Base-by-base conservation (phyloP, 2,113 vertebrate species). In the Drymodes brunneopygia region DNA sequence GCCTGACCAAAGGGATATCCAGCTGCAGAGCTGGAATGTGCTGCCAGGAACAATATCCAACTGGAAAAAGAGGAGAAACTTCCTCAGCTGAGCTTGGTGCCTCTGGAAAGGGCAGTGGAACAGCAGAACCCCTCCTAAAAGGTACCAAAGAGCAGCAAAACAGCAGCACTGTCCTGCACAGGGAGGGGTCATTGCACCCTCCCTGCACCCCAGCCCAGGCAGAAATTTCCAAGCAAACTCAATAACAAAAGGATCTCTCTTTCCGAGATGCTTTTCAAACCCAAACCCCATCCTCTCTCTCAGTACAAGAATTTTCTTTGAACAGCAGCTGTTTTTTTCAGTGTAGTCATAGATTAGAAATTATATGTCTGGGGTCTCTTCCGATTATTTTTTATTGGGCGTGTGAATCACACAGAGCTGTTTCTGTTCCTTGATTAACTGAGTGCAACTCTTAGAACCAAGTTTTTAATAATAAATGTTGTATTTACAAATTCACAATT, bases 401-500 rank as follows among this genome's bases (percentile, higher is more conserved):
- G 67, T 85, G 94, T 94, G 91, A 91, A 79, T 94, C 95, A 95
- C 65, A 87, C 53, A 72, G 89, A 45, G 62, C 54, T 65, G 84
- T 77, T 96, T 95, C 95, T 24, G 1, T 85, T 88, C 87, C 74
- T 61, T 87, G 91, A 97, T 95, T 95, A 92, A 91, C 85, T 92
- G 91, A 95, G 53, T 57, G 61, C 0, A 1, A 86, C 78, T 90
- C 83, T 72, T 54, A 85, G 77, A 94, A 95, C 50, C 61, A 85
- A 86, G 80, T 79, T 95, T 94, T 96, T 92, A 95, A 96, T 95
- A 96, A 96, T 94, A 87, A 87, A 94, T 94, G 84, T 87, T 89
- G 73, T 96, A 92, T 96, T 95, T 93, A 93, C 89, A 90, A 94
- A 97, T 95, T 80, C 86, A 95, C 87, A 86, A 81, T 91, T 96